These are phyloP conservation scores for Heptranchias perlo DNA, from an alignment of 2,113 vertebrate genomes.

Conservation along the genomic window DNA sequence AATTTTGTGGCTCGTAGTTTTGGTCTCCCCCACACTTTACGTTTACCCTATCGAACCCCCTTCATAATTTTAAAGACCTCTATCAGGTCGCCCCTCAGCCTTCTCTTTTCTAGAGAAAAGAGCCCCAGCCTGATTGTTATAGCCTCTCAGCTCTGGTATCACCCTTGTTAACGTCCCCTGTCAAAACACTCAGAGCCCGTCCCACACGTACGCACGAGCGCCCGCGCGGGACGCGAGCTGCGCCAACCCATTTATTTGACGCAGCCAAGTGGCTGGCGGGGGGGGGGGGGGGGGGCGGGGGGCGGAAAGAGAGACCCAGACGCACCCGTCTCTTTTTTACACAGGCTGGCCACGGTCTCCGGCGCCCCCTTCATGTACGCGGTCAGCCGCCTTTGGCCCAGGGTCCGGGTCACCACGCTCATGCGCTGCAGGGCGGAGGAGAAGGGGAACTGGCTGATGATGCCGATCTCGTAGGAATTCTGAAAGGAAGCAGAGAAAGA, in stretches of 20 bases:
- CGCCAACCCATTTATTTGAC: not conserved
- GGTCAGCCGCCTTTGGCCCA: constrained; percentile 45
- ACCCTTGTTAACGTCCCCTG: too few relatives aligned
- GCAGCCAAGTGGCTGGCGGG: not conserved
- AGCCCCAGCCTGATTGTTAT: too few relatives aligned
- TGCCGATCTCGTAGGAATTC: constrained; percentile 43
- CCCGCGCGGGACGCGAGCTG: too few relatives aligned
- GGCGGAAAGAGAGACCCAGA: not conserved
- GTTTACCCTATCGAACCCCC: too few relatives aligned
- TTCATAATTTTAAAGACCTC: too few relatives aligned
- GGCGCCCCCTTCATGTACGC: constrained; percentile 52
- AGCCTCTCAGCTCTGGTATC: too few relatives aligned
- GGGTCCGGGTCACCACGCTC: constrained; percentile 48
- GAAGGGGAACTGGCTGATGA: constrained; percentile 51
- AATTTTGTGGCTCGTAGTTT: too few relatives aligned
- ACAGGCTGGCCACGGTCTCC: constrained; percentile 47
- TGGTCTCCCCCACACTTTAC: too few relatives aligned
- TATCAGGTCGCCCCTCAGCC: too few relatives aligned
- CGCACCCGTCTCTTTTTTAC: constrained; percentile 45
- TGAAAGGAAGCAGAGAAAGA: constrained; percentile 1
- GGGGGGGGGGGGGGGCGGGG: not conserved
- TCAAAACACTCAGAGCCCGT: too few relatives aligned
- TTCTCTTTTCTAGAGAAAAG: too few relatives aligned
- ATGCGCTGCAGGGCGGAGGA: constrained; percentile 49
- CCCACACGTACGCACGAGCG: too few relatives aligned